Conservation (phyloP, 2,113 vertebrate species). For the Manacus vitellinus region DNA sequence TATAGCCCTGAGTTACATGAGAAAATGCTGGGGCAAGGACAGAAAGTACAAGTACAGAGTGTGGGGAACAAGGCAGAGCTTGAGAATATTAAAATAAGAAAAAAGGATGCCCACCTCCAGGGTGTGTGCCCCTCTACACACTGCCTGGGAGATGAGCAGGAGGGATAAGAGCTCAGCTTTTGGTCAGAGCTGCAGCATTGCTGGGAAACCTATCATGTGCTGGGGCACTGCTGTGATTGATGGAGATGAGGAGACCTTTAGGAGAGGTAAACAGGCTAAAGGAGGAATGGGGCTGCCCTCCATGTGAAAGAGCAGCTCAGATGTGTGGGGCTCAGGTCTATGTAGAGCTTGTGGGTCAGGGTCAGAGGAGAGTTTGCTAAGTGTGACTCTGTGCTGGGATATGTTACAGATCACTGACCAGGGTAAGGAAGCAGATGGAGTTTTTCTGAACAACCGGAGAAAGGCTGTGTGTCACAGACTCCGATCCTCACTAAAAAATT, state of each 20-base stretch:
- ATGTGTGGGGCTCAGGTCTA: background rate
- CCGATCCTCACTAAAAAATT: background rate
- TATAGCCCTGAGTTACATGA: background rate
- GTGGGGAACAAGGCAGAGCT: background rate
- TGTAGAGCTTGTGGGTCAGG: accelerated
- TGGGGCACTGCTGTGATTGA: accelerated
- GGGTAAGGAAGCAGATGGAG: background rate
- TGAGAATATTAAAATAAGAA: background rate
- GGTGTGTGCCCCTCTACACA: background rate
- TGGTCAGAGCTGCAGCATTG: background rate
- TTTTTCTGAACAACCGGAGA: background rate
- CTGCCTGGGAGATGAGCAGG: background rate
- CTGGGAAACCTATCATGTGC: background rate
- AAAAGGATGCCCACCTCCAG: background rate
- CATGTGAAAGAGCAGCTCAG: background rate
- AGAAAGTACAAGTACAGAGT: background rate
- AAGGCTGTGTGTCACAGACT: background rate
- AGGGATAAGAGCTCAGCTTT: background rate
- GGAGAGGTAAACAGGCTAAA: background rate
- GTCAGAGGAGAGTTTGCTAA: background rate
- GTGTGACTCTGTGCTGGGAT: background rate
- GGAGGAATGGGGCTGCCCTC: background rate
- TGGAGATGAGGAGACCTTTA: background rate
- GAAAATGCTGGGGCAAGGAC: background rate
- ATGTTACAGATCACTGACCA: background rate